Percentiles rank a stretch among this genome's conserved stretches.
Conservation (phyloP, 2,888 invertebrate species). For the Yponomeuta plumbellus region DNA sequence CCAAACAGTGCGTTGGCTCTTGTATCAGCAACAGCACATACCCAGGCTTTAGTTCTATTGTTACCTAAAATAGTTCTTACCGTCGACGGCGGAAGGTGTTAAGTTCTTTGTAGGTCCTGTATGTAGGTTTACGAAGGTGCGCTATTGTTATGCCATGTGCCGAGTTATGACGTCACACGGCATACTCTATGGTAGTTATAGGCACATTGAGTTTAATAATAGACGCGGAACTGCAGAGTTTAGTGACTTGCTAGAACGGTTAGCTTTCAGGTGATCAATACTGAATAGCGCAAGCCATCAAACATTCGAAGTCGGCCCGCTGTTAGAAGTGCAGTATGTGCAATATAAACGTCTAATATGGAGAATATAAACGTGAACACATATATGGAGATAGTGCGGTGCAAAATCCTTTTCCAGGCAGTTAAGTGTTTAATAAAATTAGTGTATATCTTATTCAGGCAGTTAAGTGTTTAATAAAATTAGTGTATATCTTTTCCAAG, state of each 20-base stretch:
- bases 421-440: too few species aligned
- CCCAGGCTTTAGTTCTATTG: background rate
- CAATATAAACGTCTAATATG: too few species aligned
- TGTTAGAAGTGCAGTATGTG: background rate
- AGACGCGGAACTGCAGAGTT: background rate
- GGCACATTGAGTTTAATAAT: background rate
- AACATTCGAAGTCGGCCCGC: background rate
- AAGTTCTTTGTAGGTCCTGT: background rate
- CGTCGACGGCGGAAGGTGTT: background rate
- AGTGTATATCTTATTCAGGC: too few species aligned
- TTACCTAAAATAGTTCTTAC: background rate
- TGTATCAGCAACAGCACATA: background rate
- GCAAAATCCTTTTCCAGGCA: too few species aligned
- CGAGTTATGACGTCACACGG: constrained; percentile 4
- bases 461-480: too few species aligned
- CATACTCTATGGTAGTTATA: background rate
- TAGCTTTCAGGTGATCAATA: background rate
- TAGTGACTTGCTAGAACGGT: background rate
- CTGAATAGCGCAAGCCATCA: background rate
- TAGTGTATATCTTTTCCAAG: too few species aligned
- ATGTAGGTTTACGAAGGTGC: constrained; percentile 1
- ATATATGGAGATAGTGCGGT: too few species aligned
- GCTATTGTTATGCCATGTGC: constrained; percentile 12
- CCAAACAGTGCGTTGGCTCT: background rate
- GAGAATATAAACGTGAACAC: too few species aligned